Percentiles rank a stretch among this genome's conserved stretches.
Evolutionary conservation across 2,888 invertebrate genomes (phyloP).

Genomic region (Trissolcus japonicus): DNA sequence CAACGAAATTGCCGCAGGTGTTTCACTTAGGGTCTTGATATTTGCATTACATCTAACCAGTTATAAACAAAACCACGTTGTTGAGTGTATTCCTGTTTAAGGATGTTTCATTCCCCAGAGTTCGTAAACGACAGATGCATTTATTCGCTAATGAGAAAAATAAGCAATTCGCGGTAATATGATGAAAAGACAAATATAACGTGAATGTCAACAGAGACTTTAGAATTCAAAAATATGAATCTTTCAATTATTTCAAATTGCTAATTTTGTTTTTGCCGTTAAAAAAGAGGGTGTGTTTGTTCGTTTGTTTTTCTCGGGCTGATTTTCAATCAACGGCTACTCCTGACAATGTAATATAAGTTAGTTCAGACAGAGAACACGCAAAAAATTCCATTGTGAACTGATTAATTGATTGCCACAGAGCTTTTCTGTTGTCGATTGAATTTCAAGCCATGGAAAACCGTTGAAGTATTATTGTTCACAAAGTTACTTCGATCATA

Average conservation of each 20-base stretch:
- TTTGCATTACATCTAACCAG: conserved; percentile 2
- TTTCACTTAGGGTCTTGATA: conserved; percentile 1
- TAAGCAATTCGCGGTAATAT: conserved; percentile 1
- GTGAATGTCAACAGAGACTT: not conserved
- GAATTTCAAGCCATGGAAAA: conserved; percentile 2
- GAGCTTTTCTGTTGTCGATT: not conserved
- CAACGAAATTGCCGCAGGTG: conserved; percentile 5
- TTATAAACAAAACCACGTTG: conserved; percentile 9
- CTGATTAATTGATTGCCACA: conserved; percentile 7
- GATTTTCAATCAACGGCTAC: conserved; percentile 1
- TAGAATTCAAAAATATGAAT: too few relatives aligned
- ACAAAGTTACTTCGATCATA: too few relatives aligned
- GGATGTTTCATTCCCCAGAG: not conserved
- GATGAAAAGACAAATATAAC: not conserved
- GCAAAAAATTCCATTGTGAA: not conserved
- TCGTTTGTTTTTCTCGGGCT: not conserved
- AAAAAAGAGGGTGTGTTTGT: too few relatives aligned
- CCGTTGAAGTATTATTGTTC: too few relatives aligned
- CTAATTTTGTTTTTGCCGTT: too few relatives aligned
- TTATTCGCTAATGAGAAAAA: conserved; percentile 16
- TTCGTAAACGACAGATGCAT: conserved; percentile 20
- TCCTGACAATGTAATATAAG: conserved; percentile 4
- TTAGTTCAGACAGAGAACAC: not conserved
- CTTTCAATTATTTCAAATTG: too few relatives aligned
- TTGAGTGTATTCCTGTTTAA: not conserved